Percentiles rank a stretch among this genome's conserved stretches.
phyloP scores from a whole-genome alignment of 2,888 invertebrate genomes.

The Ferrisia virgata region DNA sequence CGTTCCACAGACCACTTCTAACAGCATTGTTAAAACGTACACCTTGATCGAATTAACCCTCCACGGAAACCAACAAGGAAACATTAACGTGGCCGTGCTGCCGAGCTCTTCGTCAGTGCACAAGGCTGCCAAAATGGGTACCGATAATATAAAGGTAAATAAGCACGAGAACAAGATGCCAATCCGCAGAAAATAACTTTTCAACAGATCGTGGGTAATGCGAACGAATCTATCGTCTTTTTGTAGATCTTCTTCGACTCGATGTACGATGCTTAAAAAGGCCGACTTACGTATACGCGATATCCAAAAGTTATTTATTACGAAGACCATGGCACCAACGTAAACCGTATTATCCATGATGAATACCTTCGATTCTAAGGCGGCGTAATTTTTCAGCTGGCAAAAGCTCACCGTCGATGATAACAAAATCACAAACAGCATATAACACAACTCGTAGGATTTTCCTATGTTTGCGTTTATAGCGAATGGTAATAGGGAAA shows the following conservation, averaged over 20 bases:
- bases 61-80: constrained; percentile 39
- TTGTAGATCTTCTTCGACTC: background rate
- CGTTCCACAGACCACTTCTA: background rate
- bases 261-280: background rate
- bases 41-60: background rate
- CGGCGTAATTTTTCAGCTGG: background rate
- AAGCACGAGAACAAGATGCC: background rate
- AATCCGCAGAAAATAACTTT: background rate
- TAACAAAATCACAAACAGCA: background rate
- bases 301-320: constrained; percentile 21
- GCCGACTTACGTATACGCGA: background rate
- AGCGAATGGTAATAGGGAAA: background rate
- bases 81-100: background rate
- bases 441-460: background rate
- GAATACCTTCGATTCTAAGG: background rate
- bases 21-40: background rate
- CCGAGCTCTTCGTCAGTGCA: background rate
- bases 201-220: background rate
- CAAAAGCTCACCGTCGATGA: background rate
- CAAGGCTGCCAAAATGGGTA: background rate
- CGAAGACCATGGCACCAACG: constrained; percentile 14
- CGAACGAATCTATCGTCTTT: background rate
- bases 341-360: constrained; percentile 17
- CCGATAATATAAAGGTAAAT: background rate
- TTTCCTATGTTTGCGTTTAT: background rate